These are phyloP conservation scores for Natator depressus DNA, from an alignment of 2,113 vertebrate genomes.

Conservation along the genomic window DNA sequence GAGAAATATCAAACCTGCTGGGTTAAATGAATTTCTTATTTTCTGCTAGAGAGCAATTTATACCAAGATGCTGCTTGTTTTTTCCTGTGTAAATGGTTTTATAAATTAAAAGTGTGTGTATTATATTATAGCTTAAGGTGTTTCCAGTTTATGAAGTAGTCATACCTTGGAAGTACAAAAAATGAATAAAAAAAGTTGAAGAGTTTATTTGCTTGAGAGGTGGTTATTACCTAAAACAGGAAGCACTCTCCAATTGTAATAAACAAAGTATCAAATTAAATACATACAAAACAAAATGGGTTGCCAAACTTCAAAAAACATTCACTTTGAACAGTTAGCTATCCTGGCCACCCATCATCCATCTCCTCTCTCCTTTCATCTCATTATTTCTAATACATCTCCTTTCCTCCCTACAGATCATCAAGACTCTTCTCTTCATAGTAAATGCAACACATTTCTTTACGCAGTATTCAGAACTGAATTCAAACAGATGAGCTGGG, in stretches of 20 bases:
- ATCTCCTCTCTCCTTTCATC: neutral
- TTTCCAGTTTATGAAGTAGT: neutral
- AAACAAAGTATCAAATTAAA: neutral
- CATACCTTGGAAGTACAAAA: neutral
- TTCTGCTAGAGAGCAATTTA: neutral
- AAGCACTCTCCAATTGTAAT: neutral
- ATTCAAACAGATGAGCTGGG: neutral
- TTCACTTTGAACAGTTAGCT: neutral
- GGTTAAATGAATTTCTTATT: neutral
- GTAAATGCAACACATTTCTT: neutral
- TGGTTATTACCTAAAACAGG: neutral
- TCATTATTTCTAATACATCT: neutral
- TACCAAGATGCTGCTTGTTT: neutral
- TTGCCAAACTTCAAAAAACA: neutral
- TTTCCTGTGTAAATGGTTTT: neutral
- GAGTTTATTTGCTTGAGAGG: neutral
- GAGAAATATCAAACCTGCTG: neutral
- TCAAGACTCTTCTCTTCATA: neutral
- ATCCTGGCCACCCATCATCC: neutral
- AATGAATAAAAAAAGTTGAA: neutral
- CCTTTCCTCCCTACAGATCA: neutral
- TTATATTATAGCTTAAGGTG: neutral
- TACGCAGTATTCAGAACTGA: neutral
- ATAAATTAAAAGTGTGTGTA: rapidly evolving
- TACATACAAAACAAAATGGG: neutral